Evolutionary conservation across 2,113 vertebrate genomes (phyloP).

Genomic region (Limanda limanda): DNA sequence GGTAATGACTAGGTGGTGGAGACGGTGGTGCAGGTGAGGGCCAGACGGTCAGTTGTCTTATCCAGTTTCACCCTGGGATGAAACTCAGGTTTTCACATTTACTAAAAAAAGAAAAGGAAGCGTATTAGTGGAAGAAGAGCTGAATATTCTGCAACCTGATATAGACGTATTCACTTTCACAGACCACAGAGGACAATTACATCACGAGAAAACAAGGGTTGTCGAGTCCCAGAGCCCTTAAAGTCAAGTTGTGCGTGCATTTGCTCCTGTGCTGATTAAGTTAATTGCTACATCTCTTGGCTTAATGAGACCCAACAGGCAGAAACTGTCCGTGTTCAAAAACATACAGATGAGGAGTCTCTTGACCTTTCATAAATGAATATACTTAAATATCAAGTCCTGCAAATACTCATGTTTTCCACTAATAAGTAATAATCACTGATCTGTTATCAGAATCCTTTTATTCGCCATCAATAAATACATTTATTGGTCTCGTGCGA

Average conservation of each 20-base stretch:
- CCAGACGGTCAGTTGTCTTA: conserved; percentile 65
- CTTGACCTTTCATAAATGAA: no score
- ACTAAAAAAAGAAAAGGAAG: conserved; percentile 80
- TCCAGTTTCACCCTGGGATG: conserved; percentile 70
- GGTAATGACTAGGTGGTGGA: conserved; percentile 73
- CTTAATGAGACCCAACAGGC: conserved; percentile 51
- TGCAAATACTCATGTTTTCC: conserved; percentile 1
- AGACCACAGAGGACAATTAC: conserved; percentile 63
- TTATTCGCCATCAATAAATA: conserved; percentile 60
- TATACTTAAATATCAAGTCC: neutral
- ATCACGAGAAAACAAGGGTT: conserved; percentile 52
- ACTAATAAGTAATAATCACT: conserved; percentile 54
- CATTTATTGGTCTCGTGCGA: conserved; percentile 19
- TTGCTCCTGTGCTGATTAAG: conserved; percentile 40
- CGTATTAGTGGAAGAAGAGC: conserved; percentile 57
- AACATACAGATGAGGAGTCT: neutral
- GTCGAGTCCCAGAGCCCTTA: conserved; percentile 45
- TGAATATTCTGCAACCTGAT: conserved; percentile 49
- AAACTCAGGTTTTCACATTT: conserved; percentile 84
- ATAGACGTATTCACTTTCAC: conserved; percentile 64
- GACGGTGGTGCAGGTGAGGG: conserved; percentile 69
- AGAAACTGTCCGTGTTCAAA: conserved; percentile 22
- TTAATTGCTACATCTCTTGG: conserved; percentile 44
- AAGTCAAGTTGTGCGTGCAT: conserved; percentile 35
- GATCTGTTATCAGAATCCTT: conserved; percentile 65